Percentiles rank a stretch among this genome's conserved stretches.
phyloP scores from a whole-genome alignment of 2,797 vertebrate species.

The Molossus alvarezi region DNA sequence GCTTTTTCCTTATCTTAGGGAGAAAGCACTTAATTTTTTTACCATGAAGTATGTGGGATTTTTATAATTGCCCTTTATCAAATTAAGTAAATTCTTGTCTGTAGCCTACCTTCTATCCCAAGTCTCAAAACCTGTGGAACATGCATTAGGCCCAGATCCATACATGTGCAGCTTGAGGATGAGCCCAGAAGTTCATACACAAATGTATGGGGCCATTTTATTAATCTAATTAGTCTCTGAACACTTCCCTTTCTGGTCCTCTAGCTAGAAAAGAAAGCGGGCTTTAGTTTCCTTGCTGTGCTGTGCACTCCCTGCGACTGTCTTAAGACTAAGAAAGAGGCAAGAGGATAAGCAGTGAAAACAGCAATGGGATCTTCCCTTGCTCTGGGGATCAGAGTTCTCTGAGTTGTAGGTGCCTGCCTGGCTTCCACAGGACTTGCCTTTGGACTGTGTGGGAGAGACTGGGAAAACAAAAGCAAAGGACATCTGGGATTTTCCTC shows the following conservation, averaged over 20 bases:
- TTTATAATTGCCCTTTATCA: too few relatives aligned
- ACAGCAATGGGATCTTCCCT: background rate
- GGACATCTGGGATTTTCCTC: too few relatives aligned
- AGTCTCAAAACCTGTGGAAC: background rate
- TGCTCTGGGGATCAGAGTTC: background rate
- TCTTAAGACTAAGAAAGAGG: background rate
- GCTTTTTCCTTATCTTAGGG: background rate
- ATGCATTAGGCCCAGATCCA: background rate
- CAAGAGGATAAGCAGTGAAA: background rate
- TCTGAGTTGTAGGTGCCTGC: background rate
- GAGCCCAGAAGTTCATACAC: background rate
- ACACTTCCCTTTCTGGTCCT: background rate
- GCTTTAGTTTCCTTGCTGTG: background rate
- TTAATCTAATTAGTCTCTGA: background rate
- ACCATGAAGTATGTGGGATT: background rate
- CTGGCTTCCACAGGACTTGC: background rate
- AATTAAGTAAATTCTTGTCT: background rate
- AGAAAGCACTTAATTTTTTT: background rate
- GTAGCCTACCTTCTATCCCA: background rate
- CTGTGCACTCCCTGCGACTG: background rate
- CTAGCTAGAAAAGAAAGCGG: background rate
- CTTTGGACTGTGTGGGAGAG: too few relatives aligned
- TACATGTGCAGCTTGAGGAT: background rate
- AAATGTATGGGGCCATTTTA: background rate
- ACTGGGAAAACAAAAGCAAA: too few relatives aligned